Base-by-base conservation (phyloP, 2,797 vertebrate genomes). In the Amphiprion clarkii region DNA sequence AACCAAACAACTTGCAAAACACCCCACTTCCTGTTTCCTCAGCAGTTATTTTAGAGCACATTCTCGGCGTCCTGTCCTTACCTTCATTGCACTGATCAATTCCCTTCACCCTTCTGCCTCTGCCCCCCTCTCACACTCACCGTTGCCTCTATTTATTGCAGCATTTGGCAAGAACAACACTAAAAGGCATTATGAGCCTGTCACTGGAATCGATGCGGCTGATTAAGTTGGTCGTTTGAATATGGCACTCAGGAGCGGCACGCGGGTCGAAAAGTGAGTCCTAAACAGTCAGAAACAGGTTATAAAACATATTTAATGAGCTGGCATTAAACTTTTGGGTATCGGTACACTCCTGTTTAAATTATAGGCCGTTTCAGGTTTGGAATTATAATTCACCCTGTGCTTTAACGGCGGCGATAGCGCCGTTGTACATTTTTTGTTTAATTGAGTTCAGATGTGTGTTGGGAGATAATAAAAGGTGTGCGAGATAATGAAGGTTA, bases 131-230 rank as follows among this genome's bases (percentile, higher is more conserved):
- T 1, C 65, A 46, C 40, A 12, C n/a, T 16, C 74, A 78, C n/a
- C 7, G 1, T 71, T 81, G 51, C 40, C 65, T 54, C n/a, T n/a
- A 44, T 83, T 90, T 85, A 85, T 87, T 84, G 74, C 88, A 25
- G 76, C 78, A 51, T 89, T 90, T 91, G 88, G 78, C 84, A 84
- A 77, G 79, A 89, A 83, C 82, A 84, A 82, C 87, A 84, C 78
- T 85, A 85, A 85, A 80, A 82, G 63, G 69, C 83, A 87, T 92
- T 84, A 92, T 81, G 81, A 85, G 82, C 68, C 85, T 88, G 88
- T 84, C 87, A 76, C 63, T 75, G 71, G 60, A 89, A 91, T 91
- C 74, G 53, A 91, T 87, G 80, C 14, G 56, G 65, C 76, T 86
- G 83, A 91, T 89, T 80, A 87, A 87, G 81, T 40, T 17, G 71